Evolutionary conservation across 2,888 invertebrate species (phyloP).

Genomic region (Andrena hattorfiana): DNA sequence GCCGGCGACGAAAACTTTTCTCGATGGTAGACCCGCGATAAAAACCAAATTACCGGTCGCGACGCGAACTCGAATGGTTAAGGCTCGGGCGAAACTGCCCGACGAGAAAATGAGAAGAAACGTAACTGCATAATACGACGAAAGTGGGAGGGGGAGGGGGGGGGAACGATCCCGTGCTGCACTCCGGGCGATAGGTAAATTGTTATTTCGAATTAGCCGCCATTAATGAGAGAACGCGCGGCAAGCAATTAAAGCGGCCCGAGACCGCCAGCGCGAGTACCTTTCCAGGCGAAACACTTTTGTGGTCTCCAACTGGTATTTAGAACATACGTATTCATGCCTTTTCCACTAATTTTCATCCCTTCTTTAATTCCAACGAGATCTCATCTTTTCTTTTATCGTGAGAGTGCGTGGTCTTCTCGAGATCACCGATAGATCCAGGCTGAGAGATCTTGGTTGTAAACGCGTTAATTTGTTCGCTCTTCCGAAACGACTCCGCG

Average conservation of each 20-base stretch:
- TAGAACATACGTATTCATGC: too few relatives aligned
- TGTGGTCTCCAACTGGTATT: background rate
- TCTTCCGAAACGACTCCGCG: slow-evolving; percentile 11
- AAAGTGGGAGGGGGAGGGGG: background rate
- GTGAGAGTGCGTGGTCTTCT: too few relatives aligned
- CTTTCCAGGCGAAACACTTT: background rate
- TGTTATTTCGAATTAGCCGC: slow-evolving; percentile 71
- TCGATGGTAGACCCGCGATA: slow-evolving; percentile 80
- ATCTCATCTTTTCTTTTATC: too few relatives aligned
- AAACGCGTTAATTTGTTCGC: background rate
- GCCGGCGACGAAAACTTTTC: slow-evolving; percentile 79
- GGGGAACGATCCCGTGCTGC: slow-evolving; percentile 31
- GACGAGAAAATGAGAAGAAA: slow-evolving; percentile 70
- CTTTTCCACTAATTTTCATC: too few relatives aligned
- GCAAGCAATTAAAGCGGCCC: slow-evolving; percentile 57
- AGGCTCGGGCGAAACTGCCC: slow-evolving; percentile 40
- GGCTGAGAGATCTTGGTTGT: background rate
- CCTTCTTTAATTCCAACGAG: too few relatives aligned
- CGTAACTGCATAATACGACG: slow-evolving; percentile 59
- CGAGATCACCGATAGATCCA: too few relatives aligned
- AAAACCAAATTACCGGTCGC: slow-evolving; percentile 82
- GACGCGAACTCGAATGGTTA: slow-evolving; percentile 63
- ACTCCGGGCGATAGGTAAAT: slow-evolving; percentile 59
- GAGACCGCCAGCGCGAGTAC: background rate
- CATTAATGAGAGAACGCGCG: slow-evolving; percentile 61